Base-by-base conservation (phyloP, 2,113 vertebrate genomes). In the Datnioides undecimradiatus region DNA sequence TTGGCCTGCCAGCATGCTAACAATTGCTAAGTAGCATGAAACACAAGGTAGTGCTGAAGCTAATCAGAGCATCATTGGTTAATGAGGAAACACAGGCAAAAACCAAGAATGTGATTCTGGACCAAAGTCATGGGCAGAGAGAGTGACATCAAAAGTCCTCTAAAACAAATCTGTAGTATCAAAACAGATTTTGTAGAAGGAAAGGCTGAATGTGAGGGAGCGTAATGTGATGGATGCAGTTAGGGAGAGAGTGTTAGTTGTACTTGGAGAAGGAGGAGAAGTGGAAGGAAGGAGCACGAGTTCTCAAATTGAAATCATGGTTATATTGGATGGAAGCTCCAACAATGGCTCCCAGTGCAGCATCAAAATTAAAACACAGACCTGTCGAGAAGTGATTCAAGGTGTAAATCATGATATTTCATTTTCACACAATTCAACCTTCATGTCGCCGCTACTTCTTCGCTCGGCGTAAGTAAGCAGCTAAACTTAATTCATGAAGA, bases 331-430 rank as follows among this genome's bases (percentile, higher is more conserved):
- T 21, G 13, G 16, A 38, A 5, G 40, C 57, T 34, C 54, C 2
- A 77, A 59, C 36, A 23, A 57, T 41, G 60, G 31, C 45, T 49
- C 31, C 14, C 29, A 23, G 34, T 41, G 69, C 25, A 41, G 29
- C 34, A 45, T 66, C 45, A 45, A 51, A 25, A 62, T 52, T 8
- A n/a, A n/a, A n/a, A n/a, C n/a, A n/a, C n/a, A n/a, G 3, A 19
- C 70, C 40, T 52, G 57, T 33, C 57, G 62, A 33, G n/a, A 27
- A 45, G 52, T 29, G 59, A 73, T 34, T 31, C 38, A 34, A 52
- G 31, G 19, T 21, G 38, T 4, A 34, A 36, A 51, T 43, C 5
- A 29, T 64, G 36, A 3, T 52, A 55, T 73, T 41, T 31, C 4
- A n/a, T 68, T 73, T 51, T 5, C 31, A 19, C 19, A 31, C 4